Evolutionary conservation across 2,888 invertebrate species (phyloP).

Genomic region (Scaptomyza polygonia): DNA sequence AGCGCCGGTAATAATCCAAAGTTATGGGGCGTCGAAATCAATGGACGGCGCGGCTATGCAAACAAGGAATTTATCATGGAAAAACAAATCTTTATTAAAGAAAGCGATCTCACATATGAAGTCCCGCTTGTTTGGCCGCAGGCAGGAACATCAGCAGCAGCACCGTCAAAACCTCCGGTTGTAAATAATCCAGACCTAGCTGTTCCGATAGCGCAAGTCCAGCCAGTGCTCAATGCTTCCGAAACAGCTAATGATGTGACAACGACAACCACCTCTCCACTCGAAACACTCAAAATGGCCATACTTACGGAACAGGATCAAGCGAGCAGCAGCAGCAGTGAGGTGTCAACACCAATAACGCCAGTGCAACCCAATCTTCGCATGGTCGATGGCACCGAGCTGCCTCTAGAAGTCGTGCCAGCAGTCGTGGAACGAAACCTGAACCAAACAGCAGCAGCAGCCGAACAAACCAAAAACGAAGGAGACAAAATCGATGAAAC

Average conservation of each 20-base stretch:
- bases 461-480: slow-evolving; percentile 1
- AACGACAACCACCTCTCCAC: slow-evolving; percentile 64
- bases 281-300: slow-evolving; percentile 43
- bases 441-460: slow-evolving; percentile 22
- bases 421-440: slow-evolving; percentile 31
- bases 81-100: slow-evolving; percentile 85
- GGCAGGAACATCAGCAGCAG: neutral
- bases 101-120: slow-evolving; percentile 77
- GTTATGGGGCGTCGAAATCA: slow-evolving; percentile 89
- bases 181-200: slow-evolving; percentile 20
- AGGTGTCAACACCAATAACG: slow-evolving; percentile 44
- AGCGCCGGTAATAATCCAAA: slow-evolving; percentile 86
- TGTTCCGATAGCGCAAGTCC: slow-evolving; percentile 11
- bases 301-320: slow-evolving; percentile 77
- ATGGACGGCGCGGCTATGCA: slow-evolving; percentile 89
- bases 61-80: slow-evolving; percentile 87
- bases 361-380: slow-evolving; percentile 75
- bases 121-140: slow-evolving; percentile 79
- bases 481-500: slow-evolving; percentile 13
- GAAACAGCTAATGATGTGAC: slow-evolving; percentile 54
- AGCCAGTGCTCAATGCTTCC: slow-evolving; percentile 52
- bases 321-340: slow-evolving; percentile 33
- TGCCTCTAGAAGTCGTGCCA: slow-evolving; percentile 74
- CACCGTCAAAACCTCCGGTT: slow-evolving; percentile 1
- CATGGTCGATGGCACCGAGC: slow-evolving; percentile 89